Conservation (phyloP, 2,797 vertebrate genomes). For the Lepus oiostolus region DNA sequence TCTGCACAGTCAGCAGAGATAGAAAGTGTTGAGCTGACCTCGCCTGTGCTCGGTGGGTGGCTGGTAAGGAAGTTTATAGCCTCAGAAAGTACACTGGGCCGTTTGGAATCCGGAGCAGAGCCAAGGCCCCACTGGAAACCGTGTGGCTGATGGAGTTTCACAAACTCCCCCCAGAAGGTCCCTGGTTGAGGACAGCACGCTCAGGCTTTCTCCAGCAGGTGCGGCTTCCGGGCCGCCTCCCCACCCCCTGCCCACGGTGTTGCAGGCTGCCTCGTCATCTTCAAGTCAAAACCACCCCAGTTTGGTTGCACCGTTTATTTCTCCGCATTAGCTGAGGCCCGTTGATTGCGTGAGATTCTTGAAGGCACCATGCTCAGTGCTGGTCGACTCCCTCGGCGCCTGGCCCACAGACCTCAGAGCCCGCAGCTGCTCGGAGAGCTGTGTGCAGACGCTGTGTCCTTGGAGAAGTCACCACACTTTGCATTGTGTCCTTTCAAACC, state of each 20-base stretch:
- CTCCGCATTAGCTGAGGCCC: neutral
- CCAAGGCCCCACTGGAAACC: constrained; percentile 10
- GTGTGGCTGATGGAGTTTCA: neutral
- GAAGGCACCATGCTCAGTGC: neutral
- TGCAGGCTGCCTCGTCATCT: neutral
- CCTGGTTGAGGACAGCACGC: neutral
- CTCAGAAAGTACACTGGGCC: constrained; percentile 38
- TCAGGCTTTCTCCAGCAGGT: neutral
- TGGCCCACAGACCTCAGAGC: constrained; percentile 47
- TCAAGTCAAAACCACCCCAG: constrained; percentile 13
- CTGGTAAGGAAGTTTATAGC: constrained; percentile 45
- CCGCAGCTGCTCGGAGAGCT: constrained; percentile 9
- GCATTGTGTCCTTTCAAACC: constrained; percentile 14
- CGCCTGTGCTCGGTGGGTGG: constrained; percentile 60
- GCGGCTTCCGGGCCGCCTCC: neutral
- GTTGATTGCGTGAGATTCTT: neutral
- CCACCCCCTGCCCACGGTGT: too few species aligned
- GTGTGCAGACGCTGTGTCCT: constrained; percentile 52
- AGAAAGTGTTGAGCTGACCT: constrained; percentile 70
- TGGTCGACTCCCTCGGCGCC: neutral
- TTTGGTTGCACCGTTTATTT: constrained; percentile 37
- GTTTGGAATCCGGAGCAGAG: constrained; percentile 36
- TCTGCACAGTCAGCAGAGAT: constrained; percentile 74
- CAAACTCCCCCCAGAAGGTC: neutral
- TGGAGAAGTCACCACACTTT: constrained; percentile 21